phyloP scores from a whole-genome alignment of 2,113 vertebrate species.

The Pelusios castaneus region DNA sequence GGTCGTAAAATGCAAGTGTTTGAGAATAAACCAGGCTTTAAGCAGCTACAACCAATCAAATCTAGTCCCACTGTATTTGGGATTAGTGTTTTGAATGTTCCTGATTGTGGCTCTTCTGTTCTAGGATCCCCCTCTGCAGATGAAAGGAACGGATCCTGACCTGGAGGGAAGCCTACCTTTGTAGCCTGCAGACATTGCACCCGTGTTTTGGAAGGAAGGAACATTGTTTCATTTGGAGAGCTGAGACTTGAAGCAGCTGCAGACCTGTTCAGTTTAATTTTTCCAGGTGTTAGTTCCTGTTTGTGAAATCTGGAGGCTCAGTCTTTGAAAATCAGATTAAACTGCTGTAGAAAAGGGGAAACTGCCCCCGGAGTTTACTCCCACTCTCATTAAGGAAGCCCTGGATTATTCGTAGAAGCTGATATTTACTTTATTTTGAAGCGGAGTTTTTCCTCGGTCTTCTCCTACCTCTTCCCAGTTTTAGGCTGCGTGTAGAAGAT shows the following conservation, averaged over 20 bases:
- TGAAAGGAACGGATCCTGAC: neutral
- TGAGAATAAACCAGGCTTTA: neutral
- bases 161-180: neutral
- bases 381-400: neutral
- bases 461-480: neutral
- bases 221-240: neutral
- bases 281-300: neutral
- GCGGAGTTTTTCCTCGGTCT: neutral
- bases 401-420: neutral
- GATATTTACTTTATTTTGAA: neutral
- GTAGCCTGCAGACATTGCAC: fast-evolving
- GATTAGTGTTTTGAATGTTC: neutral
- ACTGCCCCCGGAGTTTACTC: neutral
- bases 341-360: neutral
- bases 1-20: neutral
- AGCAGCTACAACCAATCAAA: neutral
- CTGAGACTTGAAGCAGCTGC: neutral
- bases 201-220: neutral
- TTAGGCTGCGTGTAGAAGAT: neutral
- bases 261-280: neutral
- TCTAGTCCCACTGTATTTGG: neutral
- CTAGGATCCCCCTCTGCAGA: neutral
- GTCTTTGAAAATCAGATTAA: neutral
- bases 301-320: neutral
- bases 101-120: neutral